Conservation (phyloP, 2,888 invertebrate genomes). For the Pegoplata infirma region DNA sequence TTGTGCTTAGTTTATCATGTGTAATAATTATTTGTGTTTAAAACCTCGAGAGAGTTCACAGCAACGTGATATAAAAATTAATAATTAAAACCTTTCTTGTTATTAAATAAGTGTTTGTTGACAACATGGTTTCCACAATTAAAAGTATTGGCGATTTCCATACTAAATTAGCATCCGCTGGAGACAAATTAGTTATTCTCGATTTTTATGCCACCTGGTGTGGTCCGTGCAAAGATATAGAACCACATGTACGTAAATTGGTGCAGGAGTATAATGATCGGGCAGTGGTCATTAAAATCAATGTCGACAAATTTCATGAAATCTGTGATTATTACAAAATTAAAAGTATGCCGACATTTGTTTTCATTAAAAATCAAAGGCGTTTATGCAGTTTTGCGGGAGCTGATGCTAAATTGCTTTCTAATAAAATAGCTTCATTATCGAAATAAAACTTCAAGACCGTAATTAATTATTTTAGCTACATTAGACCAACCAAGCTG, state of each 20-base stretch:
- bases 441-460: too few relatives aligned
- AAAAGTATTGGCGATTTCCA: slow-evolving; percentile 81
- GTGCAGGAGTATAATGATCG: slow-evolving; percentile 51
- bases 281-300: slow-evolving; percentile 60
- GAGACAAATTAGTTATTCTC: slow-evolving; percentile 88
- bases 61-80: too few relatives aligned
- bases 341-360: slow-evolving; percentile 67
- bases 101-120: too few relatives aligned
- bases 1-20: neutral
- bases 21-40: slow-evolving; percentile 9
- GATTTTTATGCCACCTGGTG: slow-evolving; percentile 85
- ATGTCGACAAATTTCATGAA: slow-evolving; percentile 63
- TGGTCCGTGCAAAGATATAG: slow-evolving; percentile 64
- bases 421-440: slow-evolving; percentile 66
- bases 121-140: slow-evolving; percentile 72
- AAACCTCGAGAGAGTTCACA: neutral
- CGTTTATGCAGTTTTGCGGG: slow-evolving; percentile 66
- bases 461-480: too few relatives aligned
- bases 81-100: too few relatives aligned
- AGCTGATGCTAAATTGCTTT: slow-evolving; percentile 67
- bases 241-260: slow-evolving; percentile 52
- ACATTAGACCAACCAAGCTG: neutral
- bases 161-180: slow-evolving; percentile 84
- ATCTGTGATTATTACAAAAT: slow-evolving; percentile 62
- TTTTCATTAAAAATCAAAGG: slow-evolving; percentile 66